These are phyloP conservation scores for Fratercula arctica DNA, from an alignment of 2,797 vertebrate genomes.

Conservation along the genomic window DNA sequence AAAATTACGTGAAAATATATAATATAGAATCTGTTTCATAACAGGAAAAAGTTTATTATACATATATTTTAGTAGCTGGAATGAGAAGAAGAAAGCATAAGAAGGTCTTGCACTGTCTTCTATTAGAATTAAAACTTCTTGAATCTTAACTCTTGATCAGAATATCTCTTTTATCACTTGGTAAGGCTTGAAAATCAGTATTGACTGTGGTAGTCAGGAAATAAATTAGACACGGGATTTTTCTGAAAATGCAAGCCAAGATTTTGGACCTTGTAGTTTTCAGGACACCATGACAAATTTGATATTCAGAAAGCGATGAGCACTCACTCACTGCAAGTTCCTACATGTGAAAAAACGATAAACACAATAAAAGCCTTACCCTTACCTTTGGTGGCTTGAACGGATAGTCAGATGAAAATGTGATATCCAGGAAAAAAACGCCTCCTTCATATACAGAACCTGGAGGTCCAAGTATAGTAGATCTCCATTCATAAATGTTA, in stretches of 20 bases:
- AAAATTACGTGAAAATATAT: not conserved
- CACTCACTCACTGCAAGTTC: not conserved
- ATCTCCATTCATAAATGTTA: slow-evolving; percentile 89
- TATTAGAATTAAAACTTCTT: not conserved
- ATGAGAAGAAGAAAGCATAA: not conserved
- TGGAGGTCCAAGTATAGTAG: slow-evolving; percentile 86
- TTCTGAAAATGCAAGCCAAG: not conserved
- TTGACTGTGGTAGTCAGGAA: not conserved
- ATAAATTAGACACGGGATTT: not conserved
- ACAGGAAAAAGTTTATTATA: not conserved
- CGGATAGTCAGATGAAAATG: slow-evolving; percentile 88
- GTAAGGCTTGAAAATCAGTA: not conserved
- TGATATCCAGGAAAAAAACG: slow-evolving; percentile 88
- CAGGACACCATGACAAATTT: not conserved
- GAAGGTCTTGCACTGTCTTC: not conserved
- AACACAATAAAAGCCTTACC: slow-evolving; percentile 11
- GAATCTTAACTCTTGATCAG: not conserved
- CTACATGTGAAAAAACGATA: not conserved
- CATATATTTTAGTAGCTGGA: not conserved
- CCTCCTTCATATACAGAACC: slow-evolving; percentile 88
- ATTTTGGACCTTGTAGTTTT: not conserved
- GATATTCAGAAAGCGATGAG: not conserved
- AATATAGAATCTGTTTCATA: not conserved
- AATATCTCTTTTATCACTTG: not conserved
- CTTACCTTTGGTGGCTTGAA: slow-evolving; percentile 90